These are phyloP conservation scores for Zalophus californianus DNA, from an alignment of 2,797 vertebrate species.

Conservation along the genomic window DNA sequence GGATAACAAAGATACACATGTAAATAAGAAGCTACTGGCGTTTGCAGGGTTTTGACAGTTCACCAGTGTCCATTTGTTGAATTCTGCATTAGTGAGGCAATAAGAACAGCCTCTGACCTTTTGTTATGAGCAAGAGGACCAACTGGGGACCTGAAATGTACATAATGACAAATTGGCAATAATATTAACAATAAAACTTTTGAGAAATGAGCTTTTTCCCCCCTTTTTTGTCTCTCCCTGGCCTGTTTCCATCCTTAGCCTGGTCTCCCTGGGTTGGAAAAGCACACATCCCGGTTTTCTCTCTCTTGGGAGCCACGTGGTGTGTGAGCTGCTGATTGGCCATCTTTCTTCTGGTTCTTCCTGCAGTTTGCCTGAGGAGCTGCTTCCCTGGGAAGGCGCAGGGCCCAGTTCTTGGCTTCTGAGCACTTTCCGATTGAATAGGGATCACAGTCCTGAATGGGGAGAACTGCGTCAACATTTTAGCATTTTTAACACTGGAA, in stretches of 20 bases:
- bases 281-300: not conserved
- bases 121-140: constrained; percentile 55
- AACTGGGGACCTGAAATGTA: constrained; percentile 48
- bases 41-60: constrained; percentile 65
- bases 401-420: not conserved
- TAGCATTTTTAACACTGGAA: constrained; percentile 20
- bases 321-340: not conserved
- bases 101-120: constrained; percentile 52
- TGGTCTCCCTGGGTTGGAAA: not conserved
- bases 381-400: not conserved
- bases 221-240: not conserved
- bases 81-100: constrained; percentile 50
- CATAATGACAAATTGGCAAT: constrained; percentile 44
- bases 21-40: constrained; percentile 62
- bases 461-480: not conserved
- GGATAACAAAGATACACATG: constrained; percentile 61
- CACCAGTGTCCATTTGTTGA: constrained; percentile 64
- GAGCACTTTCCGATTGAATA: not conserved
- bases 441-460: not conserved
- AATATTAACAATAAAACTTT: constrained; percentile 66
- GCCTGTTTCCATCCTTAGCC: not conserved
- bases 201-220: constrained; percentile 10
- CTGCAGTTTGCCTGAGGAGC: not conserved
- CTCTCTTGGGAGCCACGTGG: not conserved
- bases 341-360: not conserved